Base-by-base conservation (phyloP, 2,888 invertebrate species). In the Subacronicta megacephala region DNA sequence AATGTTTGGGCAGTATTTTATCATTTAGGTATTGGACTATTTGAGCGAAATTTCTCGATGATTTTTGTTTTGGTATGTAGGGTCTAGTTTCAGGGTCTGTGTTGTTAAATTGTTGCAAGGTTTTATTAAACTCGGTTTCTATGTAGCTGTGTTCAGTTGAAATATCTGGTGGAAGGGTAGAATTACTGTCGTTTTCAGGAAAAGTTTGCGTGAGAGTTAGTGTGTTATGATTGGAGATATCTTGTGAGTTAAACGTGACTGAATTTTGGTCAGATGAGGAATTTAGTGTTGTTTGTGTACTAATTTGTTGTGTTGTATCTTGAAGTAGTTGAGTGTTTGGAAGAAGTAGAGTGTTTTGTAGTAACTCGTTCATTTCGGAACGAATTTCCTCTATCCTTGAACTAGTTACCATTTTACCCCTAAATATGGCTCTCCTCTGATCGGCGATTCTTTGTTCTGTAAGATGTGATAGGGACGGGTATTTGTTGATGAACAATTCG, bases 401-500 rank as follows among this genome's bases (percentile, higher is more conserved):
- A 18, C 4, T 18, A 18, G 18, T 18, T 3, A 18, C 18, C 18
- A 18, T 18, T 18, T 18, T 18, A 18, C 18, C 18, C 18, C 18
- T 18, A 18, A 31, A 31, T 31, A 10, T 31, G n/a, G n/a, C 31
- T n/a, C 31, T 31, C 31, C 31, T 31, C 12, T 31, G 31, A 31
- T 31, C 31, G 2, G 31, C 31, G n/a, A 31, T 31, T n/a, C 31
- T 31, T n/a, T 31, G 31, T 31, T 31, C 31, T 31, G 31, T 31
- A 31, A 31, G 31, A n/a, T 31, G 18, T 18, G 18, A 18, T 4
- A 18, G 18, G 18, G 18, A 18, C 4, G 18, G 18, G 18, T 18
- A 3, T n/a, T 31, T 31, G 31, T n/a, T 31, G 31, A 31, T 31
- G 31, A 31, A 31, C 31, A 31, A 31, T n/a, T 31, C 31, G n/a